Evolutionary conservation across 2,113 vertebrate species (phyloP).

Genomic region (Microcebus lehilahytsara): DNA sequence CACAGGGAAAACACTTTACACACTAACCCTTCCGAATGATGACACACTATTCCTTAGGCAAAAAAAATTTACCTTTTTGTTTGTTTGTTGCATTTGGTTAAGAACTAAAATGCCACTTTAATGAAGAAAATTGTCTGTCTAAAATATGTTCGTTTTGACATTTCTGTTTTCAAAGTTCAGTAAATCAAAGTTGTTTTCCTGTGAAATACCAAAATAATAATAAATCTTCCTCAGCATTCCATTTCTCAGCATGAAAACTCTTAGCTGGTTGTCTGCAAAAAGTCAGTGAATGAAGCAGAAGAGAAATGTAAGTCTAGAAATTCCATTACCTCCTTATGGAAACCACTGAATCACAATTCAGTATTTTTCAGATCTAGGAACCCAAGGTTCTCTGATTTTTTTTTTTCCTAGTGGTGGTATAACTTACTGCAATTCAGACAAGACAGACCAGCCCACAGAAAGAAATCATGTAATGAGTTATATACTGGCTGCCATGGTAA

Average conservation of each 20-base stretch:
- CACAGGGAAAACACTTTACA: conserved; percentile 52
- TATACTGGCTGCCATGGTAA: not conserved
- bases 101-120: conserved; percentile 68
- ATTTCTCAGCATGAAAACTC: conserved; percentile 61
- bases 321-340: not conserved
- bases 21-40: conserved; percentile 43
- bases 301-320: conserved; percentile 52
- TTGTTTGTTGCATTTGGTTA: conserved; percentile 50
- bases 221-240: conserved; percentile 56
- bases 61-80: not conserved
- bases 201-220: conserved; percentile 76
- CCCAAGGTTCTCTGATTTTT: not conserved
- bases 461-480: conserved; percentile 40
- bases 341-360: conserved; percentile 28
- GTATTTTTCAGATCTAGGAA: conserved; percentile 37
- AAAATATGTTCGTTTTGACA: conserved; percentile 70
- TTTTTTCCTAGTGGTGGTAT: not conserved
- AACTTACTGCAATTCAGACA: conserved; percentile 39
- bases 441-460: not conserved
- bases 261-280: conserved; percentile 57
- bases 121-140: conserved; percentile 55
- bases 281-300: conserved; percentile 49
- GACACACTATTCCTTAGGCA: conserved; percentile 58
- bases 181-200: conserved; percentile 75
- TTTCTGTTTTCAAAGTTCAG: conserved; percentile 50